Percentiles rank a stretch among this genome's conserved stretches.
Evolutionary conservation across 2,888 invertebrate genomes (phyloP).

Genomic region (Odontothrips loti): DNA sequence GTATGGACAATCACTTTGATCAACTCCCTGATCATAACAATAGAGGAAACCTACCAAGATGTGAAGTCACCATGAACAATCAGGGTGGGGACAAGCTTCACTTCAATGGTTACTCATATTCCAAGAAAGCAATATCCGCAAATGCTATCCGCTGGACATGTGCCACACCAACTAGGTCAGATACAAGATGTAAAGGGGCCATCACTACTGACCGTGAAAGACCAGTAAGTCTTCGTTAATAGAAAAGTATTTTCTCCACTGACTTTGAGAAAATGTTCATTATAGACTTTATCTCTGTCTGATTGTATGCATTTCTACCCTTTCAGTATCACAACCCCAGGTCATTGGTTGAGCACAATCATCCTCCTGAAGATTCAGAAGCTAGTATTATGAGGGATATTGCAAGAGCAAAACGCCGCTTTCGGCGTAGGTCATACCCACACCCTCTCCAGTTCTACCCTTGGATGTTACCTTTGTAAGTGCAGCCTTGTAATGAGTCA

Average conservation of each 20-base stretch:
- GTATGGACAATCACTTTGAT: not conserved
- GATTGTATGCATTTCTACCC: no score
- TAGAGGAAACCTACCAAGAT: not conserved
- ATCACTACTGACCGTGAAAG: constrained; percentile 13
- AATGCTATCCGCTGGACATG: constrained; percentile 16
- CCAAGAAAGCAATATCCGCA: not conserved
- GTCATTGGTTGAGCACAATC: constrained; percentile 20
- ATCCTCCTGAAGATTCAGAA: constrained; percentile 20
- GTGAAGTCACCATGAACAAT: constrained; percentile 15
- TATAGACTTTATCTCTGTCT: not conserved
- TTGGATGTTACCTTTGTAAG: constrained; percentile 26
- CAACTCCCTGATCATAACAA: not conserved
- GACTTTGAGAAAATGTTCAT: not conserved
- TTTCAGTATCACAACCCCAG: constrained; percentile 7
- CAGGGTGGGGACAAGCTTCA: constrained; percentile 24
- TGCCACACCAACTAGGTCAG: constrained; percentile 7
- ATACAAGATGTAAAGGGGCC: constrained; percentile 18
- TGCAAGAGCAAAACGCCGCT: not conserved
- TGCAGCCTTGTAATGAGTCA: not conserved
- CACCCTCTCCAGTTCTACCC: constrained; percentile 11
- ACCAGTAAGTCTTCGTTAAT: not conserved
- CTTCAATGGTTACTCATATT: constrained; percentile 7
- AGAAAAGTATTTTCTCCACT: not conserved
- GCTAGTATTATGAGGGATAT: constrained; percentile 23
- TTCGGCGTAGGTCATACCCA: not conserved